A percentile compares a stretch with the other conserved stretches of the same genome.
These are phyloP conservation scores for Babyrousa celebensis DNA, from an alignment of 2,797 vertebrate genomes.

Conservation along the genomic window DNA sequence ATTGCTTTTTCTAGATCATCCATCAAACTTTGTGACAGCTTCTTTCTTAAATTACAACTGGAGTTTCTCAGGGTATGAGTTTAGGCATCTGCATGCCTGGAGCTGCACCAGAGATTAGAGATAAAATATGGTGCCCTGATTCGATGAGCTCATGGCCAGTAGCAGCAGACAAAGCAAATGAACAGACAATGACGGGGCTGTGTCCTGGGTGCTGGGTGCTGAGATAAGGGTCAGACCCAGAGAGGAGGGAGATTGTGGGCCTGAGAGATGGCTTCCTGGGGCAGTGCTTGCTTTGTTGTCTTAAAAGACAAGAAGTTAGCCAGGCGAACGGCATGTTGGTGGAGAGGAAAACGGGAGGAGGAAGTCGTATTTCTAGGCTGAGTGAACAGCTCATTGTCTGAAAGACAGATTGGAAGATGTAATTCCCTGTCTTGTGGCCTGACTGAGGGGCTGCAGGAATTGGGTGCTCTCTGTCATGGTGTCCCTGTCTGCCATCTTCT, in stretches of 20 bases:
- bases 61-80: neutral
- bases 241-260: neutral
- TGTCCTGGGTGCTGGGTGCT: neutral
- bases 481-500: slow-evolving; percentile 14
- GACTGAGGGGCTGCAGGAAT: neutral
- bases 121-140: neutral
- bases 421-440: neutral
- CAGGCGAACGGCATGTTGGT: no score
- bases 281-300: neutral
- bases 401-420: neutral
- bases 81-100: neutral
- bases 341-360: neutral
- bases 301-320: neutral
- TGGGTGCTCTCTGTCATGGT: neutral
- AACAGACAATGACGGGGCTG: neutral
- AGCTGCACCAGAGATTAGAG: neutral
- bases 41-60: slow-evolving; percentile 8
- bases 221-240: neutral
- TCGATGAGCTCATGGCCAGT: neutral
- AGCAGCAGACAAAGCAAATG: neutral
- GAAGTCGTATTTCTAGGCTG: neutral
- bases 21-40: neutral
- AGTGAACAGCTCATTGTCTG: neutral
- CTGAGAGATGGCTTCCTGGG: neutral
- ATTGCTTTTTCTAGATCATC: neutral